Base-by-base conservation (phyloP, 2,888 invertebrate genomes). In the Deilephila elpenor region DNA sequence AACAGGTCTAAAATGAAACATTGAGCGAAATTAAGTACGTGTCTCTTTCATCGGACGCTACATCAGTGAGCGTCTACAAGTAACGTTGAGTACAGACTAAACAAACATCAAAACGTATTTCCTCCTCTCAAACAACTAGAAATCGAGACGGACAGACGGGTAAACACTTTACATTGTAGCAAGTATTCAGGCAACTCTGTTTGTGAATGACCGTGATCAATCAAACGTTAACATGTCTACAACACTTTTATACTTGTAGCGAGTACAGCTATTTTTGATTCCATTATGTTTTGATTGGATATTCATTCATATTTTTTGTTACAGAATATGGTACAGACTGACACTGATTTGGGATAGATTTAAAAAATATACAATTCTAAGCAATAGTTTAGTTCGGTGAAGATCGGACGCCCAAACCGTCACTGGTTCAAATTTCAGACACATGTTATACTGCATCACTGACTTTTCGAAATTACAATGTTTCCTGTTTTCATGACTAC, bases 61-160 rank as follows among this genome's bases (percentile, higher is more conserved):
- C 74, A 79, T 79, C 76, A 75, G 75, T 74, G 81, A 75, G 71
- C 77, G 75, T 77, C 74, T 78, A 74, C 71, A 75, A 75, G 78
- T 75, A 75, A 71, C 76, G 67, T 56, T 62, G 67, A 73, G 74
- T 76, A 71, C 80, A 82, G 82, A 83, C 80, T 80, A 82, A 82
- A 83, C 81, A 82, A 82, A 81, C 76, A 72, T 70, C 70, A 78
- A 75, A 75, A 77, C 79, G 78, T 78, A 79, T 78, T 80, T 77
- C 78, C 75, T 76, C 74, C 76, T 79, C 78, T 80, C 76, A 77
- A 74, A 78, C 78, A 78, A 74, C 76, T 76, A 75, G 78, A 82
- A 80, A 78, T 76, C 76, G 75, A 79, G 76, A 78, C 79, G 73
- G 77, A 75, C 75, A 78, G 77, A 80, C 78, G 75, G 61, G 80